Evolutionary conservation across 2,888 invertebrate species (phyloP).

Genomic region (Metopia argyrocephala): DNA sequence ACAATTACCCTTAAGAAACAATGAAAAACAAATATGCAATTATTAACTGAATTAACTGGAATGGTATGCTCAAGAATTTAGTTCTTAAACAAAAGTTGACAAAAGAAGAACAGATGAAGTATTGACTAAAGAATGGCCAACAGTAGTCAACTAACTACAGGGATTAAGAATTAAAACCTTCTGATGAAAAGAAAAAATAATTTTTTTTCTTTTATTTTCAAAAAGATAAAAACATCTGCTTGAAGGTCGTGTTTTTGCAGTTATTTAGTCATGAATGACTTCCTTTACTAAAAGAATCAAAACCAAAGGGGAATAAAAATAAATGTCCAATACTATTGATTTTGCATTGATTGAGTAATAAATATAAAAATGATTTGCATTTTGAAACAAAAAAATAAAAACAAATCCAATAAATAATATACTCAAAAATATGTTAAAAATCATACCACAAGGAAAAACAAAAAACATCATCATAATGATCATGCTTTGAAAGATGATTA

Average conservation of each 20-base stretch:
- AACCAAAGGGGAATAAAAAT: neutral
- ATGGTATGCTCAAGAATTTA: too few species aligned
- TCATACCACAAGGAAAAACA: neutral
- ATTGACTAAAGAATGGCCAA: slow-evolving; percentile 36
- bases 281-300: slow-evolving; percentile 32
- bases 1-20: slow-evolving; percentile 38
- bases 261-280: slow-evolving; percentile 53
- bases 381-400: slow-evolving; percentile 31
- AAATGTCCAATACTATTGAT: slow-evolving; percentile 47
- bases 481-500: slow-evolving; percentile 9
- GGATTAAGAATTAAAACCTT: neutral
- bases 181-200: neutral
- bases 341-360: slow-evolving; percentile 64
- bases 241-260: slow-evolving; percentile 58
- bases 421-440: neutral
- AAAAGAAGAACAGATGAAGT: slow-evolving; percentile 46
- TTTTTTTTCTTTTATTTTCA: neutral
- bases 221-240: slow-evolving; percentile 59
- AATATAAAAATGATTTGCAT: slow-evolving; percentile 64
- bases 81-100: too few species aligned
- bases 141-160: too few species aligned
- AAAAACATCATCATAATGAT: slow-evolving; percentile 13
- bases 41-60: slow-evolving; percentile 58
- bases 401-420: neutral
- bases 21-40: slow-evolving; percentile 50